These are phyloP conservation scores for Plagiodera versicolora DNA, from an alignment of 2,888 invertebrate genomes.

Conservation along the genomic window DNA sequence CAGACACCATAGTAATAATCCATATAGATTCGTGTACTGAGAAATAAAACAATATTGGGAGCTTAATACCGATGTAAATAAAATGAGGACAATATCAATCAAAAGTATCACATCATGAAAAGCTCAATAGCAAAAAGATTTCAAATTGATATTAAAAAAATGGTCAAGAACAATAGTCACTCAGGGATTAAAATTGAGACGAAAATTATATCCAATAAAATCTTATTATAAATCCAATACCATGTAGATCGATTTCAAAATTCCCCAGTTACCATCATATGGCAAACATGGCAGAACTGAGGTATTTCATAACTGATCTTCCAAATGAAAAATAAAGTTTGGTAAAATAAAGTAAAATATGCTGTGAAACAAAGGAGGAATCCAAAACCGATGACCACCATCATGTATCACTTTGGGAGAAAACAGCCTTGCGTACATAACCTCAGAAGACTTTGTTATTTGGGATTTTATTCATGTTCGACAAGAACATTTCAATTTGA, in stretches of 20 bases:
- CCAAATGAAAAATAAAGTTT: background rate
- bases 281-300: background rate
- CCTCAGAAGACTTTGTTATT: too few species aligned
- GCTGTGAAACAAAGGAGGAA: slow-evolving; percentile 2
- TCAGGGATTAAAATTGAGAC: slow-evolving; percentile 1
- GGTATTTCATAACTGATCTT: slow-evolving; percentile 3
- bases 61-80: background rate
- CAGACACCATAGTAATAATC: background rate
- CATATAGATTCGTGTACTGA: background rate
- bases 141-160: slow-evolving; percentile 5
- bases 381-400: background rate
- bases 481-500: too few species aligned
- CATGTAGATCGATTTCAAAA: background rate
- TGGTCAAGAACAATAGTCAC: slow-evolving; percentile 4
- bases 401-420: background rate
- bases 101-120: slow-evolving; percentile 12
- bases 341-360: slow-evolving; percentile 8
- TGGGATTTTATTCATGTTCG: too few species aligned
- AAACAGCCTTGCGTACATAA: background rate
- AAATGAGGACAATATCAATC: slow-evolving; percentile 7
- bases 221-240: background rate
- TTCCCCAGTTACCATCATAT: background rate
- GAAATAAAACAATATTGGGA: background rate
- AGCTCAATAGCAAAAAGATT: background rate
- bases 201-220: slow-evolving; percentile 3